Base-by-base conservation (phyloP, 2,113 vertebrate genomes). In the Oreochromis aureus region DNA sequence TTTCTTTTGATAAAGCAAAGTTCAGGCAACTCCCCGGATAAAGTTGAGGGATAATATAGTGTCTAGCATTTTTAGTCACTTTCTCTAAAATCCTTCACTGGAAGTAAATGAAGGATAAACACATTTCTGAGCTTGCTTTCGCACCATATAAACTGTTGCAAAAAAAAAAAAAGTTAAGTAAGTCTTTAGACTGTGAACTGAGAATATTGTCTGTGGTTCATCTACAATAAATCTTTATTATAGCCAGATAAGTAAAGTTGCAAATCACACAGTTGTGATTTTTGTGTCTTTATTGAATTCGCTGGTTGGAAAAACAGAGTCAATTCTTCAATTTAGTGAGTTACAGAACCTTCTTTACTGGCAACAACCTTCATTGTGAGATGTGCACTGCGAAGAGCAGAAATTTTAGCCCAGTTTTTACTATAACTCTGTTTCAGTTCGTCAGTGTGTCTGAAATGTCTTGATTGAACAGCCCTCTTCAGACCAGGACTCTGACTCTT, bases 1-100 rank as follows among this genome's bases (percentile, higher is more conserved):
- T 92, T 93, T 90, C 89, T 91, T 82, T 78, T 51, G 86, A 93
- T 86, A 88, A 89, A 89, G 89, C 84, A 76, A 82, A 56, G 36
- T 32, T 73, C 7, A 19, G 63, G 36, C 54, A 79, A 73, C 80
- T 81, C 66, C 54, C n/a, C 4, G 3, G 30, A 55, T 55, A 59
- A 82, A 71, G 86, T 36, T 13, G 51, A 12, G 2, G 11, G 55
- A 84, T 48, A 16, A 63, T 19, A 59, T 39, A n/a, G 44, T 34
- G 27, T 10, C 1, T 48, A 46, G 80, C 6, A 56, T 83, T 19
- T 58, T 27, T 24, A 30, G 22, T 6, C 34, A 9, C 36, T 41
- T 32, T 11, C 19, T 41, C n/a, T 55, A 19, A 69, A 34, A 34
- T 69, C 44, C 22, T 73, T 18, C 53, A 56, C 61, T 55, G 18